Percentiles rank a stretch among this genome's conserved stretches.
phyloP scores from a whole-genome alignment of 2,888 invertebrate genomes.

The Acholoe squamosa region DNA sequence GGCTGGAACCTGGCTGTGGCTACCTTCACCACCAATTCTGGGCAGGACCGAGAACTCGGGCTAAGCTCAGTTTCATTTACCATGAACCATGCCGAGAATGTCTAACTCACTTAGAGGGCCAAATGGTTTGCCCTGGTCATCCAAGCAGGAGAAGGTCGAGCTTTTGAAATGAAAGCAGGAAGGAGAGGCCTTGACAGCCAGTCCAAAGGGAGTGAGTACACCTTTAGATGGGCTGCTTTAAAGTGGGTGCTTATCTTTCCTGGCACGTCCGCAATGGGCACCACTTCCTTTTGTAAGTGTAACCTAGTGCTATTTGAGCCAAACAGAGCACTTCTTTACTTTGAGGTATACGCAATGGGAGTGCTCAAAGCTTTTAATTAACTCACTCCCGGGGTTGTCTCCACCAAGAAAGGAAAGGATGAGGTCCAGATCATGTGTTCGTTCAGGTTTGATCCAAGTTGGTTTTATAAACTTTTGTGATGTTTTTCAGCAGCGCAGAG shows the following conservation, averaged over 20 bases:
- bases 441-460: too few species aligned
- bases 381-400: too few species aligned
- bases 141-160: not conserved
- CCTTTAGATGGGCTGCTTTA: slow-evolving; percentile 2
- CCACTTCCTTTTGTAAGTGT: not conserved
- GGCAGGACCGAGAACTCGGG: not conserved
- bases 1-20: too few species aligned
- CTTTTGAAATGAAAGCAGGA: not conserved
- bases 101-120: not conserved
- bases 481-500: too few species aligned
- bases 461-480: too few species aligned
- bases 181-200: not conserved
- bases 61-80: not conserved
- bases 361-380: too few species aligned
- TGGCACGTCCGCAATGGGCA: not conserved
- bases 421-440: too few species aligned
- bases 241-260: not conserved
- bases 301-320: not conserved
- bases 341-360: too few species aligned
- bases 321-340: too few species aligned
- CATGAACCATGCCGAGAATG: not conserved
- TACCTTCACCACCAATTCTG: not conserved
- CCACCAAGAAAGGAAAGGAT: too few species aligned
- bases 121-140: not conserved
- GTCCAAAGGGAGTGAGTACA: not conserved